Evolutionary conservation across 2,888 invertebrate species (phyloP).

Genomic region (Nomada lathburiana): DNA sequence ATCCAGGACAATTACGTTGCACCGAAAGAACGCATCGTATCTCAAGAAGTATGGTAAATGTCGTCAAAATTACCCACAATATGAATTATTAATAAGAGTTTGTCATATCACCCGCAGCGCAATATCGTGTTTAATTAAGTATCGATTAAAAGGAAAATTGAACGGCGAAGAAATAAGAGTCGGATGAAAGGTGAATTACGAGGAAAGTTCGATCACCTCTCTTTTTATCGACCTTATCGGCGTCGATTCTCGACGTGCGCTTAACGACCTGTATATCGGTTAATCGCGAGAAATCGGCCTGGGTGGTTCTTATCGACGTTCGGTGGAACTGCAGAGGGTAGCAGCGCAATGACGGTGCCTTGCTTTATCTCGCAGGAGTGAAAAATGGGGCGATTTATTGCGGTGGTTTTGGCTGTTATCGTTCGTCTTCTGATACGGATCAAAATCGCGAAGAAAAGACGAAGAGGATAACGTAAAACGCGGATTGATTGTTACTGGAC

Average conservation of each 20-base stretch:
- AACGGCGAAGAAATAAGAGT: no score
- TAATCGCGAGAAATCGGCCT: not conserved
- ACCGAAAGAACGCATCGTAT: no score
- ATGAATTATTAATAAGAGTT: no score
- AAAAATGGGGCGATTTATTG: not conserved
- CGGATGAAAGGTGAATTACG: not conserved
- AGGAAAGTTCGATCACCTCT: not conserved
- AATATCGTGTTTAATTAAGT: no score
- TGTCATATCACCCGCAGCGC: no score
- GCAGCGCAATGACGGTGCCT: not conserved
- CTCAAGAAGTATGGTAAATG: no score
- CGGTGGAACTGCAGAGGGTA: not conserved
- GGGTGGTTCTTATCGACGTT: slow-evolving; percentile 4
- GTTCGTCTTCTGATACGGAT: not conserved
- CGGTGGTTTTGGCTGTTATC: no score
- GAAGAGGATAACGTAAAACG: not conserved
- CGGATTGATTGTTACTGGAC: not conserved
- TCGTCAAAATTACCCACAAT: no score
- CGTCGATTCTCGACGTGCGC: not conserved
- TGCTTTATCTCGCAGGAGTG: not conserved
- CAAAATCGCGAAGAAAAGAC: not conserved
- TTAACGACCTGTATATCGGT: not conserved
- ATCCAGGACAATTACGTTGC: no score
- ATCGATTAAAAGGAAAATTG: no score
- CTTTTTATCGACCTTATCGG: not conserved